phyloP scores from a whole-genome alignment of 1,140 invertebrate genomes.

The Drosophila prosaltans region DNA sequence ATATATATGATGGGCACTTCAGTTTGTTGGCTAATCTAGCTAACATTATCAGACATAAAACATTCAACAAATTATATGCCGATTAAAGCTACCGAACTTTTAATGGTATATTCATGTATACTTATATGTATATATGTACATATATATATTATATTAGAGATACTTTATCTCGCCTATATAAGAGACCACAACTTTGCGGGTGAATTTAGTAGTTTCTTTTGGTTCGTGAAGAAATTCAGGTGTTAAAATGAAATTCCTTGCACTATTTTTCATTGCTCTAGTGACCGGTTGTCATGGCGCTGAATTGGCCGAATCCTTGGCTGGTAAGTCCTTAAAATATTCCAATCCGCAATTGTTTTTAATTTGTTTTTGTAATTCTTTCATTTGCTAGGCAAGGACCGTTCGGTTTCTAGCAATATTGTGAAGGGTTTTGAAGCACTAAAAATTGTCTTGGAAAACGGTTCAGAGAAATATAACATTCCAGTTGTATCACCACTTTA shows the following conservation, averaged over 20 bases:
- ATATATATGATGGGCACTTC: background rate
- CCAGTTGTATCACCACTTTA: conserved; percentile 64
- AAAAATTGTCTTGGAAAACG: conserved; percentile 54
- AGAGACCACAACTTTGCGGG: conserved; percentile 19
- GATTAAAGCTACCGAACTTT: conserved; percentile 36
- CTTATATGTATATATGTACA: conserved; percentile 6
- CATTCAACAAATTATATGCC: conserved; percentile 50
- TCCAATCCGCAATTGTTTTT: background rate
- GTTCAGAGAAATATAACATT: conserved; percentile 53
- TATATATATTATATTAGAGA: conserved; percentile 24
- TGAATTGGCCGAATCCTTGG: conserved; percentile 44
- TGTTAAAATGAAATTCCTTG: conserved; percentile 59
- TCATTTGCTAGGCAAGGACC: conserved; percentile 43
- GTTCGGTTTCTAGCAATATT: conserved; percentile 55
- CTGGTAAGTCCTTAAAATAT: conserved; percentile 35
- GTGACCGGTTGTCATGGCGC: conserved; percentile 29
- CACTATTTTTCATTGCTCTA: conserved; percentile 45
- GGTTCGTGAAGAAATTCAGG: background rate
- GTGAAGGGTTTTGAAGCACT: conserved; percentile 46
- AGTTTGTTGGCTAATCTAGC: conserved; percentile 43
- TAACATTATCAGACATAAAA: conserved; percentile 50
- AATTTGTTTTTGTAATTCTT: background rate
- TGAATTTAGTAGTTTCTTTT: conserved; percentile 19
- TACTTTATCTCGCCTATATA: conserved; percentile 63
- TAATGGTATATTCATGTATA: conserved; percentile 11